These are phyloP conservation scores for Buathra laborator DNA, from an alignment of 2,888 invertebrate genomes.

Conservation along the genomic window DNA sequence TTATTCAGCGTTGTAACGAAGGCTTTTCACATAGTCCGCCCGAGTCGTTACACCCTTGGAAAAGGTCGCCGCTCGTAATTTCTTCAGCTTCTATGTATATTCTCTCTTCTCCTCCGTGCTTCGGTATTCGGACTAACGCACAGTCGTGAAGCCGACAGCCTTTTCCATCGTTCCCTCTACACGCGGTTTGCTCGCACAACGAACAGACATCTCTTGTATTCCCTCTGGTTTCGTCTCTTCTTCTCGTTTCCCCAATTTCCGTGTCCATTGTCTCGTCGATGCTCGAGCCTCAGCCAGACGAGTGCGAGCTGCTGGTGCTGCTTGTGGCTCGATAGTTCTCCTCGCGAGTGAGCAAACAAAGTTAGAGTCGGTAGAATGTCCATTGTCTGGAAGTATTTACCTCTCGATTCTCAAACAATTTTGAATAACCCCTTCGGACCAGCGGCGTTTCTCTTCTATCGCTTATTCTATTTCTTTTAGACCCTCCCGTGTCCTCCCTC, in stretches of 20 bases:
- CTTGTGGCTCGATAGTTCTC: neutral
- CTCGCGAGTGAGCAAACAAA: conserved; percentile 34
- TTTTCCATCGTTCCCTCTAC: neutral
- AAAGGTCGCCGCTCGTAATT: conserved; percentile 30
- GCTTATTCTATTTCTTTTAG: neutral
- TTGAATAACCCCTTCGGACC: conserved; percentile 38
- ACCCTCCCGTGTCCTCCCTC: neutral
- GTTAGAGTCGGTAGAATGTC: conserved; percentile 29
- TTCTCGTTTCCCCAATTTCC: conserved; percentile 44
- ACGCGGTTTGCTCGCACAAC: conserved; percentile 14
- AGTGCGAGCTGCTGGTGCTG: neutral
- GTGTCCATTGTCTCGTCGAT: conserved; percentile 35
- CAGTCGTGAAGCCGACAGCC: conserved; percentile 9
- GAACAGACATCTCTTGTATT: conserved; percentile 25
- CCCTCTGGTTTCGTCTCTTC: neutral
- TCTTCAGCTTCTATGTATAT: conserved; percentile 27
- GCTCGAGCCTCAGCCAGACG: conserved; percentile 21
- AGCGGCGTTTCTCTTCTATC: conserved; percentile 35
- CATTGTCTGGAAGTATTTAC: conserved; percentile 62
- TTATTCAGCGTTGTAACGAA: conserved; percentile 21
- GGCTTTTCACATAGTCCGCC: neutral
- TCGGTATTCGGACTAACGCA: conserved; percentile 7
- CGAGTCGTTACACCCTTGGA: conserved; percentile 20
- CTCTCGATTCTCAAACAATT: conserved; percentile 60
- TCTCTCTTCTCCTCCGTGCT: neutral